These are phyloP conservation scores for Trachelus troglodyta DNA, from an alignment of 2,888 invertebrate species.

Conservation along the genomic window DNA sequence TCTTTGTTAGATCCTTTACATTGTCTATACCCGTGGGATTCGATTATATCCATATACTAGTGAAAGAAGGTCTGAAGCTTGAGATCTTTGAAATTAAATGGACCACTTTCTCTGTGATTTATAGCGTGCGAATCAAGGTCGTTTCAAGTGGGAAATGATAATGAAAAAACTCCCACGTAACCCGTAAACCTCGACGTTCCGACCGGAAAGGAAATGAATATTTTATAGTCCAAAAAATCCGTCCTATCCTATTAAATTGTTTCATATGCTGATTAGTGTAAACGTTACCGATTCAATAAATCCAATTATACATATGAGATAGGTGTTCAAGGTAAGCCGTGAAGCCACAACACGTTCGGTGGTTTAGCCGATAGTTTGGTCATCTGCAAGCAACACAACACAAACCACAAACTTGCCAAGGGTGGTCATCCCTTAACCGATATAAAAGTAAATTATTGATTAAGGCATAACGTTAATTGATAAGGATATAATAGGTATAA, in stretches of 20 bases:
- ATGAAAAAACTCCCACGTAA: background rate
- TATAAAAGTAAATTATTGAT: background rate
- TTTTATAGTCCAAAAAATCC: background rate
- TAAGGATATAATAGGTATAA: background rate
- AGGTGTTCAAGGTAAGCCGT: background rate
- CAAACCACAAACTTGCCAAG: conserved; percentile 34
- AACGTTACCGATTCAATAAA: background rate
- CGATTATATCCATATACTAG: background rate
- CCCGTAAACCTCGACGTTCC: background rate
- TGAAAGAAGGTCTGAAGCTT: background rate
- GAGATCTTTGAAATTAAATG: background rate
- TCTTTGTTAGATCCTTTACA: background rate
- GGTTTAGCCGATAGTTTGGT: conserved; percentile 33
- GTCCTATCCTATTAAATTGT: background rate
- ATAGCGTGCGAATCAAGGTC: background rate
- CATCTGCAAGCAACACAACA: conserved; percentile 38
- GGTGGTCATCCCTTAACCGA: background rate
- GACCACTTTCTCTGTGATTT: background rate
- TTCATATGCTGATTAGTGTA: background rate
- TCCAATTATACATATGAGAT: background rate
- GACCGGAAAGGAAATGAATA: background rate
- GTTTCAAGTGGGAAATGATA: background rate
- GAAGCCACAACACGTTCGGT: conserved; percentile 28
- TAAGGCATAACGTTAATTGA: background rate
- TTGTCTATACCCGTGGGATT: background rate